phyloP scores from a whole-genome alignment of 1,140 invertebrate species.

The Tetraneura akinire region DNA sequence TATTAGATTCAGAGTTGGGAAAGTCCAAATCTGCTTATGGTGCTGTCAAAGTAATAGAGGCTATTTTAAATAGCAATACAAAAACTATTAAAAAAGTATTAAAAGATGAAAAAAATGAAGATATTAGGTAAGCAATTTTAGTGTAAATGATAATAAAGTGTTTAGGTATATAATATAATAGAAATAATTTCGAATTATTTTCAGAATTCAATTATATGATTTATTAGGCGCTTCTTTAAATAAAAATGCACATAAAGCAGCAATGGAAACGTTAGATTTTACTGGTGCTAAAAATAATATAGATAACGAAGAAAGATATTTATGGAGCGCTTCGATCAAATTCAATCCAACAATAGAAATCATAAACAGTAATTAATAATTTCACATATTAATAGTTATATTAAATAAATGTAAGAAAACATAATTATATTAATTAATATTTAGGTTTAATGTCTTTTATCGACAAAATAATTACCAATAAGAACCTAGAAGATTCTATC shows the following conservation, averaged over 20 bases:
- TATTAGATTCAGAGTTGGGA: constrained; percentile 24
- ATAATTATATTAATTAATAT: constrained; percentile 21
- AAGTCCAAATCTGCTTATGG: constrained; percentile 37
- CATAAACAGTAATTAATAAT: constrained; percentile 62
- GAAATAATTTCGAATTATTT: constrained; percentile 25
- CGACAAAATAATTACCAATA: not conserved
- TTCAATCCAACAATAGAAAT: constrained; percentile 64
- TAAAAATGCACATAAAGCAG: constrained; percentile 67
- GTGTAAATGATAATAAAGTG: not conserved
- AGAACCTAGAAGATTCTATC: constrained; percentile 22
- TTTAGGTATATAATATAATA: not conserved
- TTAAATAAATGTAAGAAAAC: no score
- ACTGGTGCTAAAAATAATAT: constrained; percentile 61
- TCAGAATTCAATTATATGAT: constrained; percentile 69
- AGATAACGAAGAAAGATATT: constrained; percentile 71
- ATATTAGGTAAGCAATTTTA: not conserved
- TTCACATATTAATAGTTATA: no score
- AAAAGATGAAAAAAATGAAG: constrained; percentile 12
- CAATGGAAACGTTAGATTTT: constrained; percentile 59
- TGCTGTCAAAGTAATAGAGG: constrained; percentile 16
- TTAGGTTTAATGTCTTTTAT: not conserved
- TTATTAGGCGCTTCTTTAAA: constrained; percentile 72
- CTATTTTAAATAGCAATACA: not conserved
- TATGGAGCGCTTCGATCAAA: constrained; percentile 71
- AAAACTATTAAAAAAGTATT: constrained; percentile 28